Percentiles rank a stretch among this genome's conserved stretches.
Conservation (phyloP, 2,888 invertebrate genomes). For the Drosophila koepferae region DNA sequence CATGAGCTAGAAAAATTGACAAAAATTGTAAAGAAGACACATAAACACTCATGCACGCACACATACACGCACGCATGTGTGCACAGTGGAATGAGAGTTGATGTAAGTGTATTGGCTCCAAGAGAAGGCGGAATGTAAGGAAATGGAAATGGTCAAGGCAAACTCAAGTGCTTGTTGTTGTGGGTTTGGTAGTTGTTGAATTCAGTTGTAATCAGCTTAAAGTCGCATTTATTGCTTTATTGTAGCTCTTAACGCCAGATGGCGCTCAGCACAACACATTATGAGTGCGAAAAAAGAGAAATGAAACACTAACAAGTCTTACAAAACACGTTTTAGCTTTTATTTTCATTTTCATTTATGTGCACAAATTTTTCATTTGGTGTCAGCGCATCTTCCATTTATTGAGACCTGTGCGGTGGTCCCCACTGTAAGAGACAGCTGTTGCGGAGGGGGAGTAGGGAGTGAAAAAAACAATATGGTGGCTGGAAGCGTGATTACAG, state of each 20-base stretch:
- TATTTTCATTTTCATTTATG: slow-evolving; percentile 44
- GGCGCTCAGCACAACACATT: slow-evolving; percentile 22
- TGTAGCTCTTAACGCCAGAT: slow-evolving; percentile 7
- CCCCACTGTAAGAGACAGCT: slow-evolving; percentile 24
- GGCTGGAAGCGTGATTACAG: slow-evolving; percentile 59
- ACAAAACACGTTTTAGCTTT: slow-evolving; percentile 32
- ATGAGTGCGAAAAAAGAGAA: background rate
- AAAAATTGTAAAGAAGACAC: slow-evolving; percentile 24
- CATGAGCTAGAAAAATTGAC: slow-evolving; percentile 13
- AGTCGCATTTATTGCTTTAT: slow-evolving; percentile 6
- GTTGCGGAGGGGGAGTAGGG: slow-evolving; percentile 2
- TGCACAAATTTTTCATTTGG: slow-evolving; percentile 14
- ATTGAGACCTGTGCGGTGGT: slow-evolving; percentile 25
- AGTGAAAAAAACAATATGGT: slow-evolving; percentile 34
- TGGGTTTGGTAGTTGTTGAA: background rate
- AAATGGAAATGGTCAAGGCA: slow-evolving; percentile 7
- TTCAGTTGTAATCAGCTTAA: slow-evolving; percentile 9
- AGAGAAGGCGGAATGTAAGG: background rate
- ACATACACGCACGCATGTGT: background rate
- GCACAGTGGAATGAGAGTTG: background rate
- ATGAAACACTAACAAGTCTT: slow-evolving; percentile 18
- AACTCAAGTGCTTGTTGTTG: background rate
- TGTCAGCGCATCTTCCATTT: slow-evolving; percentile 17
- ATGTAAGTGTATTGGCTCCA: slow-evolving; percentile 27
- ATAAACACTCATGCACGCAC: background rate